Evolutionary conservation across 1,140 invertebrate genomes (phyloP).

Genomic region (Oreohelix idahoensis): DNA sequence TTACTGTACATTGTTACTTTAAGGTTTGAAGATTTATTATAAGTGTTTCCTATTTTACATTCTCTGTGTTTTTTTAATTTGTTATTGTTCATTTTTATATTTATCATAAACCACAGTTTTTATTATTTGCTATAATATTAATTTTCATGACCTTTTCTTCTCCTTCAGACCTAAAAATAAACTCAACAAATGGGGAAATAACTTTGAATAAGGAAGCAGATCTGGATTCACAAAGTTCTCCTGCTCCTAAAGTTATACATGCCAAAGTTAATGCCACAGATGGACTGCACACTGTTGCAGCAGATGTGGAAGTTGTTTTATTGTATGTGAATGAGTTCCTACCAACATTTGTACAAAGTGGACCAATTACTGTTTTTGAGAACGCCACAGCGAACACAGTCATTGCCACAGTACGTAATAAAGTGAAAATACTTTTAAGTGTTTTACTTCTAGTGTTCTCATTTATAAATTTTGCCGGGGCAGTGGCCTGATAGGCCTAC

Average conservation of each 20-base stretch:
- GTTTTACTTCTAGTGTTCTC: too few relatives aligned
- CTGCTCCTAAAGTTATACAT: neutral
- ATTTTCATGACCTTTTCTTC: too few relatives aligned
- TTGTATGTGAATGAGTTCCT: conserved; percentile 43
- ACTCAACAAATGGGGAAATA: neutral
- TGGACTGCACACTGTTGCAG: conserved; percentile 6
- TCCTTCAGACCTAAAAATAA: neutral
- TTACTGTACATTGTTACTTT: too few relatives aligned
- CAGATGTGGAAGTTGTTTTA: conserved; percentile 33
- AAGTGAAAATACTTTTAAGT: too few relatives aligned
- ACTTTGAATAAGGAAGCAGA: conserved; percentile 17
- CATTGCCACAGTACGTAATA: conserved; percentile 7
- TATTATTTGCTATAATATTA: too few relatives aligned
- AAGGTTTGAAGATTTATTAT: too few relatives aligned
- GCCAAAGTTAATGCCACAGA: conserved; percentile 36
- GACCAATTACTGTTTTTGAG: conserved; percentile 21
- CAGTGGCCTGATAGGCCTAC: too few relatives aligned
- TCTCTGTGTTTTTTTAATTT: too few relatives aligned
- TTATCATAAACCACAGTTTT: too few relatives aligned
- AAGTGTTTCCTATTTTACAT: too few relatives aligned
- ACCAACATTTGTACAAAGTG: conserved; percentile 21
- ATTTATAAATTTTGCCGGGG: too few relatives aligned
- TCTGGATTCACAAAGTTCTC: neutral
- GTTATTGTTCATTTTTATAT: too few relatives aligned
- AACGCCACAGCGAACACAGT: conserved; percentile 8